These are phyloP conservation scores for Biston betularia DNA, from an alignment of 2,888 invertebrate genomes.

Conservation along the genomic window DNA sequence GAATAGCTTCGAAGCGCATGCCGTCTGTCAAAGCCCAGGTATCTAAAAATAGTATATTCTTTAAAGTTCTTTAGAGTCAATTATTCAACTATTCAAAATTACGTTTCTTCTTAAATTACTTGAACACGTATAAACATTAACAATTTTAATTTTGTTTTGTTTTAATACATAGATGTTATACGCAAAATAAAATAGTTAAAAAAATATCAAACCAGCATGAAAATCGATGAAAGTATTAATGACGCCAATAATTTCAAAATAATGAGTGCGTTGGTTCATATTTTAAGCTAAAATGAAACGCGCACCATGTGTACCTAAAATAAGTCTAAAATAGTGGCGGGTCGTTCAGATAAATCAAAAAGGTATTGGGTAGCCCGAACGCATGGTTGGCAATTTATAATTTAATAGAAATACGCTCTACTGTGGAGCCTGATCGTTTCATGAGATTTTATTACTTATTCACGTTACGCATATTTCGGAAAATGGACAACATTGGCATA, in stretches of 20 bases:
- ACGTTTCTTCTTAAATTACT: too few species aligned
- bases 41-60: too few species aligned
- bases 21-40: too few species aligned
- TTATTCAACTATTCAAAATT: too few species aligned
- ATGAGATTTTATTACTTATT: constrained; percentile 45
- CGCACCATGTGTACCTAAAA: constrained; percentile 41
- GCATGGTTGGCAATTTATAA: constrained; percentile 48
- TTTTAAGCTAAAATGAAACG: constrained; percentile 35
- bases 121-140: too few species aligned
- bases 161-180: too few species aligned
- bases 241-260: constrained; percentile 25
- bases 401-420: constrained; percentile 47
- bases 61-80: too few species aligned
- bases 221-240: neutral
- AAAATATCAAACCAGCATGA: too few species aligned
- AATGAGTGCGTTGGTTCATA: constrained; percentile 27
- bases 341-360: constrained; percentile 46
- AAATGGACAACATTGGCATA: constrained; percentile 8
- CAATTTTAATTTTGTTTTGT: too few species aligned
- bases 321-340: constrained; percentile 43
- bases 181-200: too few species aligned
- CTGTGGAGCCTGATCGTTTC: constrained; percentile 43
- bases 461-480: constrained; percentile 26
- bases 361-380: constrained; percentile 45
- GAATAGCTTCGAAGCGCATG: too few species aligned